Evolutionary conservation across 2,797 vertebrate species (phyloP), one percentile per base, ranked within the genome.

Genomic region (Spinus olivaceus): DNA sequence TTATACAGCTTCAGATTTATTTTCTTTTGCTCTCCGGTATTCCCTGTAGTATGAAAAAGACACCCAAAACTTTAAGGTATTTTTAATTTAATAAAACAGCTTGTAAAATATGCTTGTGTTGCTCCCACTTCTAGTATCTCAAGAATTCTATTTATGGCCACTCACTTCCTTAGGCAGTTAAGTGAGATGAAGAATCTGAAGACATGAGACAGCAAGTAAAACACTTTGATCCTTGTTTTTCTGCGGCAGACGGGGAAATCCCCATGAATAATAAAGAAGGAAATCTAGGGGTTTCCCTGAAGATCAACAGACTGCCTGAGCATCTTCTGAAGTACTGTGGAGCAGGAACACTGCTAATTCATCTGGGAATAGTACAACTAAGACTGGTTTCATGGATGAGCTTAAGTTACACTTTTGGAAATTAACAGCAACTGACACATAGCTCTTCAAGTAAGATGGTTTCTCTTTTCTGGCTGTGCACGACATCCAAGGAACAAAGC

Each of bases 211-310:
- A 95, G 47, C 51, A 64, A 21, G 27, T 81, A 88, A 67, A 54
- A 41, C 23, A 32, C 70, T 96, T 97, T 95, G 56, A 96, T 92
- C 60, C 50, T 83, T 94, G 83, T 81, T 94, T 95, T 93, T 90
- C 85, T 90, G 86, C 69, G 81, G 53, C 32, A 88, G 66, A 66
- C 46, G 80, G 71, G 79, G 79, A 96, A 95, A 97, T 76, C 84
- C 97, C 95, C 93, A 41, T 94, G 96, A 96, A 86, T 79, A 97
- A 87, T 35, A 84, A 60, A 42, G 78, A 94, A n/a, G 88, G 91
- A 94, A 97, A 86, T 92, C 80, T 94, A 96, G 97, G 97, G 94
- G 81, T 94, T 97, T 95, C 97, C 94, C 94, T 91, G 78, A 89
- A 66, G 35, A 83, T 71, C 82, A 81, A 16, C 86, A 77, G 35